Evolutionary conservation across 1,140 invertebrate species (phyloP).

Genomic region (Zaprionus camerounensis): DNA sequence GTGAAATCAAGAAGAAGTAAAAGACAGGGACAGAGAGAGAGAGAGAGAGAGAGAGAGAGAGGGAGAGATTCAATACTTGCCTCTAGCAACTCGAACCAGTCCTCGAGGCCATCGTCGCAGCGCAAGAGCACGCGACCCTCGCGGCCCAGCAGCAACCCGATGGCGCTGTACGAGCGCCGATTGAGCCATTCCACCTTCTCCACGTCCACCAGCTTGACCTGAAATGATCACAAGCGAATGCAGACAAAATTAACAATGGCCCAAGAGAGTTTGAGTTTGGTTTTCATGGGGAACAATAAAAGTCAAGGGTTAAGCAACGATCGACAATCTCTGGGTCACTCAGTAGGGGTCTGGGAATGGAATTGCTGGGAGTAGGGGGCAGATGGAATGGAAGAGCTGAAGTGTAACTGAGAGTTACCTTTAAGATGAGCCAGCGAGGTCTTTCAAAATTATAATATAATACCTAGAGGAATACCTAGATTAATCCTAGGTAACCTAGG

Average conservation of each 20-base stretch:
- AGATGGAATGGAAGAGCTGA: not conserved
- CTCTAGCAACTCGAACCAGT: conserved; percentile 87
- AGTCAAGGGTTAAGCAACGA: conserved; percentile 65
- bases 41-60: no score
- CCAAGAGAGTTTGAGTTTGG: not conserved
- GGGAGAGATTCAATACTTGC: conserved; percentile 40
- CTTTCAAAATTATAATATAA: not conserved
- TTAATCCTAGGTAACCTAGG: no score
- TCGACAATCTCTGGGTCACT: conserved; percentile 35
- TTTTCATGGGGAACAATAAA: conserved; percentile 13
- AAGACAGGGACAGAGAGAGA: not conserved
- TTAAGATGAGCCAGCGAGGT: not conserved
- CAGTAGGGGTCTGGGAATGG: conserved; percentile 53
- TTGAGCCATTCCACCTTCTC: conserved; percentile 88
- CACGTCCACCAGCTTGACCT: conserved; percentile 88
- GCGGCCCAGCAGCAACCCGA: conserved; percentile 85
- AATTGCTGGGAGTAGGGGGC: not conserved
- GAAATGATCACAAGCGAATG: conserved; percentile 52
- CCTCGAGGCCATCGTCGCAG: conserved; percentile 86
- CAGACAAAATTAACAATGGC: conserved; percentile 52
- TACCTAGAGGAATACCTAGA: no score
- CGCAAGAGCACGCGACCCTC: conserved; percentile 87
- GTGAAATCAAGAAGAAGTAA: not conserved
- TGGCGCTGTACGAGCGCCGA: conserved; percentile 86
- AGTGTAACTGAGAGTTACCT: not conserved